Evolutionary conservation across 2,113 vertebrate genomes (phyloP).

Genomic region (Dasypus novemcinctus): DNA sequence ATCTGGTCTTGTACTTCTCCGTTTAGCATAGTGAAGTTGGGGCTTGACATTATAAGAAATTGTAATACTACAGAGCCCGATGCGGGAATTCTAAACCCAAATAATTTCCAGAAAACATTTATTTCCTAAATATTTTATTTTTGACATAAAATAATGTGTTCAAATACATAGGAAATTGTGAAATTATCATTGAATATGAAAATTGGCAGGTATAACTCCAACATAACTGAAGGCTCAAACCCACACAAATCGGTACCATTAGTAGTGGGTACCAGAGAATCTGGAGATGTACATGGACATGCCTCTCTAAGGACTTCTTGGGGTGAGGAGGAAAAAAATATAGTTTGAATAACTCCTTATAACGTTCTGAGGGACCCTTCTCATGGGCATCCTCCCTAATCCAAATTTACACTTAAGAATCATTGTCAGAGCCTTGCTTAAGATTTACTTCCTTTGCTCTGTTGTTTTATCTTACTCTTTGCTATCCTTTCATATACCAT

Average conservation of each 20-base stretch:
- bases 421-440: neutral
- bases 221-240: neutral
- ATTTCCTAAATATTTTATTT: neutral
- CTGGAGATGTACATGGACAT: neutral
- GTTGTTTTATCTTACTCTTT: neutral
- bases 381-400: neutral
- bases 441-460: neutral
- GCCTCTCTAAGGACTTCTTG: neutral
- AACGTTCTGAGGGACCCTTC: neutral
- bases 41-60: neutral
- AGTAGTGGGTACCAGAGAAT: neutral
- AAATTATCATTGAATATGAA: neutral
- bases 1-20: neutral
- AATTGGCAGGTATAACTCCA: neutral
- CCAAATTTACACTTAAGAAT: neutral
- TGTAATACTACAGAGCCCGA: neutral
- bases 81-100: neutral
- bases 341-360: neutral
- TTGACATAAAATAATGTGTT: neutral
- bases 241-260: neutral
- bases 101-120: neutral
- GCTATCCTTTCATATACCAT: neutral
- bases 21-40: neutral
- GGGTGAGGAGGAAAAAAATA: too few relatives aligned
- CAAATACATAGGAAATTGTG: neutral